Conservation (phyloP, 2,113 vertebrate genomes). For the Tinamus guttatus region DNA sequence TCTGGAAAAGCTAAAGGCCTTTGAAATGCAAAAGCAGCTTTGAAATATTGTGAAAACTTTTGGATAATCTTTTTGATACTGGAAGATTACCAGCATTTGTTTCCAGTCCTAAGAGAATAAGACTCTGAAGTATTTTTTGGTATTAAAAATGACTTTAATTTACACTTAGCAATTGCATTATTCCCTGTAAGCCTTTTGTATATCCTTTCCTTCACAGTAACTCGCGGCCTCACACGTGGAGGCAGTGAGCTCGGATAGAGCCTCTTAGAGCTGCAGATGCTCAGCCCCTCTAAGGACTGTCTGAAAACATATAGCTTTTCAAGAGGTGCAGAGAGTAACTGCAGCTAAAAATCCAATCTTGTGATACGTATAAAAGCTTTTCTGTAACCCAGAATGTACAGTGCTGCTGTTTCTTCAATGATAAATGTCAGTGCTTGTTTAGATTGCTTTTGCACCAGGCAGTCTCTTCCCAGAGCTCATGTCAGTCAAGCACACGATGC, state of each 20-base stretch:
- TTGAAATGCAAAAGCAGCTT: background rate
- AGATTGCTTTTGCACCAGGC: background rate
- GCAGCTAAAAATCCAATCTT: background rate
- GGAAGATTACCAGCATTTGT: background rate
- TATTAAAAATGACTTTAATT: background rate
- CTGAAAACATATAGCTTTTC: slow-evolving; percentile 17
- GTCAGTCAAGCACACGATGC: background rate
- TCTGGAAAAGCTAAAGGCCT: background rate
- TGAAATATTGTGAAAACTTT: background rate
- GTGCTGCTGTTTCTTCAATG: background rate
- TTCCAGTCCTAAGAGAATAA: background rate
- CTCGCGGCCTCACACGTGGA: accelerated
- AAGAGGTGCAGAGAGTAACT: background rate
- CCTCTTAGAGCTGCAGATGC: background rate
- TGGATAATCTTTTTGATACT: background rate
- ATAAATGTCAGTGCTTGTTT: background rate
- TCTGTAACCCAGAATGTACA: background rate
- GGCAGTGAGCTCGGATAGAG: background rate
- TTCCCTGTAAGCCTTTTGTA: background rate
- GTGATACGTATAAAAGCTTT: background rate
- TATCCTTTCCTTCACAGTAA: background rate
- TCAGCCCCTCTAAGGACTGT: background rate
- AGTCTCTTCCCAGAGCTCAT: background rate
- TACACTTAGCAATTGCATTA: background rate
- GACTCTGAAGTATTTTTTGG: background rate